phyloP scores from a whole-genome alignment of 1,140 invertebrate genomes.

The Listronotus bonariensis region DNA sequence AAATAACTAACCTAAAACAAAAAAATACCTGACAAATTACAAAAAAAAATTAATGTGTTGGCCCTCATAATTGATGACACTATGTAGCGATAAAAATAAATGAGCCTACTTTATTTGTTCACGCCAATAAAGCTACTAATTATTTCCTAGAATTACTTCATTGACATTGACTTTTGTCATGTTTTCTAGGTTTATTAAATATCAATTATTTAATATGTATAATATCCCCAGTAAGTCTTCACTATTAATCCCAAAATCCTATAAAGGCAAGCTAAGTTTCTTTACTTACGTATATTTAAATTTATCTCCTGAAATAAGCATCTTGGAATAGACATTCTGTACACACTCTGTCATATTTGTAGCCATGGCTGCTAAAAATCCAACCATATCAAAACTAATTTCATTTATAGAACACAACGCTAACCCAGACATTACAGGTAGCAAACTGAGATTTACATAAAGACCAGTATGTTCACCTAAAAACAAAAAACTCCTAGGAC shows the following conservation, averaged over 20 bases:
- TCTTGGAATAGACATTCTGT: constrained; percentile 86
- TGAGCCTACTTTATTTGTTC: too few relatives aligned
- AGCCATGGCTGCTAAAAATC: constrained; percentile 78
- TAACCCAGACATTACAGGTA: constrained; percentile 85
- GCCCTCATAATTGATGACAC: too few relatives aligned
- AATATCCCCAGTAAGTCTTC: too few relatives aligned
- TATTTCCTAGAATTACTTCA: too few relatives aligned
- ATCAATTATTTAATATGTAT: too few relatives aligned
- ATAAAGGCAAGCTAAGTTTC: background rate
- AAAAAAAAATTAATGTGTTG: too few relatives aligned
- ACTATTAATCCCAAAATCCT: background rate
- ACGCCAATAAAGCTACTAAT: too few relatives aligned
- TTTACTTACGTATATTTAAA: constrained; percentile 78
- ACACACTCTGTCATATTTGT: constrained; percentile 86
- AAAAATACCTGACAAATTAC: too few relatives aligned
- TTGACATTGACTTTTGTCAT: too few relatives aligned
- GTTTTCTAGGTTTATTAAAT: too few relatives aligned
- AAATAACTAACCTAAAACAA: too few relatives aligned
- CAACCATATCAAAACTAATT: constrained; percentile 77
- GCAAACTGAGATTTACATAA: constrained; percentile 77
- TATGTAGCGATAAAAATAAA: too few relatives aligned
- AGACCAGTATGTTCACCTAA: constrained; percentile 74
- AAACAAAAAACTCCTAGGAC: constrained; percentile 35
- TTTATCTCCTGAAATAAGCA: constrained; percentile 78
- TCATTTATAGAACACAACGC: constrained; percentile 84